Conservation (phyloP, 1,140 invertebrate genomes). For the Chrysopa pallens region DNA sequence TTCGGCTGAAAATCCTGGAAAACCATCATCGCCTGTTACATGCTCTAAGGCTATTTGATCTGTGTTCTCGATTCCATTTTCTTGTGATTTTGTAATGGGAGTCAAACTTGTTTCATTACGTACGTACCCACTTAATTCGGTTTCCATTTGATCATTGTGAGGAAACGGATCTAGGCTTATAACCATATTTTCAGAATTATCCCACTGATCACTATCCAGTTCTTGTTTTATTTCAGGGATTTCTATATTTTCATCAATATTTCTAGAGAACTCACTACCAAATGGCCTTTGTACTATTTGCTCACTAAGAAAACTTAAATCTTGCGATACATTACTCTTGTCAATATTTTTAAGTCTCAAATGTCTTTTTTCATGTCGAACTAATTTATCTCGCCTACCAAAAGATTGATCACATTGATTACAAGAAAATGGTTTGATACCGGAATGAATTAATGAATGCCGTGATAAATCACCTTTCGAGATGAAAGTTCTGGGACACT, state of each 20-base stretch:
- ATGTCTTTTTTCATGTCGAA: slow-evolving; percentile 37
- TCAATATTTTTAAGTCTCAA: slow-evolving; percentile 11
- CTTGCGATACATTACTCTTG: slow-evolving; percentile 7
- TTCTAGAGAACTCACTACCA: slow-evolving; percentile 7
- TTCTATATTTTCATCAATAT: slow-evolving; percentile 5
- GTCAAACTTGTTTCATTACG: background rate
- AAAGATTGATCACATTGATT: slow-evolving; percentile 45
- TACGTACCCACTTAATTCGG: slow-evolving; percentile 1
- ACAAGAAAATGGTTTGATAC: slow-evolving; percentile 49
- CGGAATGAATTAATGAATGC: slow-evolving; percentile 50
- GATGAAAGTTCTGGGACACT: slow-evolving; percentile 55
- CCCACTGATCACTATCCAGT: slow-evolving; percentile 16
- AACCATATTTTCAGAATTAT: slow-evolving; percentile 28
- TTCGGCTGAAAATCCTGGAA: slow-evolving; percentile 7
- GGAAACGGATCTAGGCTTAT: slow-evolving; percentile 35
- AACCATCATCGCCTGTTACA: slow-evolving; percentile 28
- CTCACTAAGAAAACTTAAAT: slow-evolving; percentile 15
- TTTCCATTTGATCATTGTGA: slow-evolving; percentile 11
- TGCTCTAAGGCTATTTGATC: slow-evolving; percentile 28
- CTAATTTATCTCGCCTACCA: slow-evolving; percentile 37
- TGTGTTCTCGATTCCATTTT: slow-evolving; percentile 17
- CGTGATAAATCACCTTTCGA: slow-evolving; percentile 45
- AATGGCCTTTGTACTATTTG: slow-evolving; percentile 12
- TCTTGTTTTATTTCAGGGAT: slow-evolving; percentile 4
- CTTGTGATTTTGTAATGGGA: slow-evolving; percentile 3